Conservation (phyloP, 2,797 vertebrate species). For the Sebastes cheni region DNA sequence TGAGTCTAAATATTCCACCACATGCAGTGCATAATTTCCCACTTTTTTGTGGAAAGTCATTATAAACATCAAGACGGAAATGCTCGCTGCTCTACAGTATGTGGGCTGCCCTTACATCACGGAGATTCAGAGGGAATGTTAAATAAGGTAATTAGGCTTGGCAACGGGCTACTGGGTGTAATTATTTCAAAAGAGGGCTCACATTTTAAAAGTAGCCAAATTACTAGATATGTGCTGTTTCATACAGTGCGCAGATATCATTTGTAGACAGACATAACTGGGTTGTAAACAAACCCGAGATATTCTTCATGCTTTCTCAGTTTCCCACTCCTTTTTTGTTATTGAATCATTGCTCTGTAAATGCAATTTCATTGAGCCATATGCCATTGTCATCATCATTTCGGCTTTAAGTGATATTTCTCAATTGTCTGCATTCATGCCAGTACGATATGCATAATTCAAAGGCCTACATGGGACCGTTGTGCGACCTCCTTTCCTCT, state of each 20-base stretch:
- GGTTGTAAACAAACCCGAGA: conserved; percentile 19
- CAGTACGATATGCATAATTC: neutral
- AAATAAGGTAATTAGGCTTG: conserved; percentile 65
- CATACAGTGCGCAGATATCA: neutral
- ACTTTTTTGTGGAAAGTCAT: conserved; percentile 52
- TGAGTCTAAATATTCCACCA: conserved; percentile 48
- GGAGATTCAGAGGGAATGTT: conserved; percentile 60
- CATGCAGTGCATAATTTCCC: conserved; percentile 37
- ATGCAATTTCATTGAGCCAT: neutral
- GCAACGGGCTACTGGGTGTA: conserved; percentile 39
- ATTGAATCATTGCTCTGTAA: neutral
- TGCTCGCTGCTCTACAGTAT: conserved; percentile 21
- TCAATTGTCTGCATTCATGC: neutral
- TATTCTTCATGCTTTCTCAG: neutral
- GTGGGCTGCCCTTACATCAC: conserved; percentile 47
- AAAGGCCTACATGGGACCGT: neutral
- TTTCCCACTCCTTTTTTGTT: neutral
- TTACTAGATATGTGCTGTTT: conserved; percentile 19
- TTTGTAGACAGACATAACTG: conserved; percentile 11
- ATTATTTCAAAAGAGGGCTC: conserved; percentile 42
- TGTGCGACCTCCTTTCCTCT: conserved; percentile 1
- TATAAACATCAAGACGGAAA: conserved; percentile 55
- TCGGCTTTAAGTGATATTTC: neutral
- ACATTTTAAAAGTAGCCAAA: conserved; percentile 43
- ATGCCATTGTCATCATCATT: neutral